Percentiles rank a stretch among this genome's conserved stretches.
phyloP scores from a whole-genome alignment of 2,113 vertebrate species.

The Grallaria varia region DNA sequence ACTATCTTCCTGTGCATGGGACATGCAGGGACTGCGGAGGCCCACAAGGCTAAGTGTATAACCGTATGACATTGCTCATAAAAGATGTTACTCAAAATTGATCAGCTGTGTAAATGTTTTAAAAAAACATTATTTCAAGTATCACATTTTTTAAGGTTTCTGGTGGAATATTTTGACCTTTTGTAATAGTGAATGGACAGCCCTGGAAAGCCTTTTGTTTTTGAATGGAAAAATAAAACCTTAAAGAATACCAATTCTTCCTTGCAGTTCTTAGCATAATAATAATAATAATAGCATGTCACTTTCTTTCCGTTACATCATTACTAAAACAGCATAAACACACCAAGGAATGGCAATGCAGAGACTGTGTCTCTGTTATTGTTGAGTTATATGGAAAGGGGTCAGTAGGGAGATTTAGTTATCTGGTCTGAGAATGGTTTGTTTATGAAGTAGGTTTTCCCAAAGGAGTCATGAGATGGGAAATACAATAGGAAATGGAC shows the following conservation, averaged over 20 bases:
- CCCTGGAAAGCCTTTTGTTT: conserved; percentile 17
- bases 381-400: not conserved
- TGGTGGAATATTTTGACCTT: conserved; percentile 47
- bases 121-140: not conserved
- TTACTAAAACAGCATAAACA: conserved; percentile 52
- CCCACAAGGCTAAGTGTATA: not conserved
- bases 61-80: not conserved
- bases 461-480: conserved; percentile 51
- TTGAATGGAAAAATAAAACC: conserved; percentile 68
- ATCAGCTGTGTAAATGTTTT: not conserved
- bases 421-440: conserved; percentile 60
- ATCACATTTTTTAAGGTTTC: not conserved
- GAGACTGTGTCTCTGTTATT: conserved; percentile 1
- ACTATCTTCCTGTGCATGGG: not conserved
- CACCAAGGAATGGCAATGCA: conserved; percentile 7
- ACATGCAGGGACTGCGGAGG: not conserved
- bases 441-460: conserved; percentile 67
- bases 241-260: conserved; percentile 51
- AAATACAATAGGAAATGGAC: conserved; percentile 66
- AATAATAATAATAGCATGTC: conserved; percentile 39
- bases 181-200: not conserved
- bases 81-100: not conserved
- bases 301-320: conserved; percentile 77
- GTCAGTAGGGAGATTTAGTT: conserved; percentile 2
- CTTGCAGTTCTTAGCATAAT: conserved; percentile 12